Evolutionary conservation across 2,113 vertebrate species (phyloP).

Genomic region (Ammodytes dubius): DNA sequence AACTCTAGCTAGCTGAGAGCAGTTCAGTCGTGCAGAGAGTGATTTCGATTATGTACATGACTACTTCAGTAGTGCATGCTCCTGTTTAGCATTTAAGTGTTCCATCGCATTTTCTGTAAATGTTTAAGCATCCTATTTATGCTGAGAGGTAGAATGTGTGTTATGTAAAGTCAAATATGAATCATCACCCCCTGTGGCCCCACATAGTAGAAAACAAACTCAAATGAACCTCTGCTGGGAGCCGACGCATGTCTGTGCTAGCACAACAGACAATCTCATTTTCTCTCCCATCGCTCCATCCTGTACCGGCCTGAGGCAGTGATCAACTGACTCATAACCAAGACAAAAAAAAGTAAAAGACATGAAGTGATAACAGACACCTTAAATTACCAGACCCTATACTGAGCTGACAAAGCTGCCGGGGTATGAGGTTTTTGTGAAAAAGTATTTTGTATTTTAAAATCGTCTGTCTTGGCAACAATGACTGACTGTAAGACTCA

Average conservation of each 20-base stretch:
- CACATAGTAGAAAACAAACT: neutral
- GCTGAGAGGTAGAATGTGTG: conserved; percentile 14
- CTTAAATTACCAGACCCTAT: conserved; percentile 35
- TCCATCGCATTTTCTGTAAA: conserved; percentile 1
- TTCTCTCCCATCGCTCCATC: conserved; percentile 41
- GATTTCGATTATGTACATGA: neutral
- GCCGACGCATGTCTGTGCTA: conserved; percentile 9
- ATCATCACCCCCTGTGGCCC: conserved; percentile 5
- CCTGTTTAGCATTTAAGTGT: neutral
- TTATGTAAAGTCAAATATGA: conserved; percentile 25
- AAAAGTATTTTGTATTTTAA: neutral
- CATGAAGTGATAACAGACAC: conserved; percentile 24
- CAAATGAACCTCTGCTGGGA: neutral
- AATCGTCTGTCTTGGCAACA: neutral
- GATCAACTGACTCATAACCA: conserved; percentile 37
- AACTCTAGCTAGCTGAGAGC: neutral
- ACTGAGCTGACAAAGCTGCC: conserved; percentile 31
- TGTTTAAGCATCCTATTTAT: conserved; percentile 7
- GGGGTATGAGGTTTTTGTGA: conserved; percentile 1
- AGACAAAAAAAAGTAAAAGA: conserved; percentile 1
- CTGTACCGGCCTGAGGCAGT: conserved; percentile 33
- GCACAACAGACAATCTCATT: conserved; percentile 49
- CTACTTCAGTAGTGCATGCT: neutral
- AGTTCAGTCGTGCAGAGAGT: conserved; percentile 8
- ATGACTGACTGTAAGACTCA: neutral